phyloP scores from a whole-genome alignment of 2,113 vertebrate genomes.

The Notothenia coriiceps region DNA sequence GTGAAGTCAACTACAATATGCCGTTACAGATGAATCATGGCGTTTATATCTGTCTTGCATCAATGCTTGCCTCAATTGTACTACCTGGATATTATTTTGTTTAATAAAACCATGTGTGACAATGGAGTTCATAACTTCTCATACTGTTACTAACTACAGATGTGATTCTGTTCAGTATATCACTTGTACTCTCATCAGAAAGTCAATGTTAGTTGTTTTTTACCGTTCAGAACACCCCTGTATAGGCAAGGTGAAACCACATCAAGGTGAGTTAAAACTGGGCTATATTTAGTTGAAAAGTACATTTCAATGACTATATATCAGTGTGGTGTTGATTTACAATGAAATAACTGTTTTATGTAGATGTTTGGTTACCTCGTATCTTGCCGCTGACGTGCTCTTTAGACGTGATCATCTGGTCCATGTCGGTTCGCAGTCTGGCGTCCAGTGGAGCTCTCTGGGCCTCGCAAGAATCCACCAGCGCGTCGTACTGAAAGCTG shows the following conservation, averaged over 20 bases:
- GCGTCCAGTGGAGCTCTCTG: constrained; percentile 86
- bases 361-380: constrained; percentile 81
- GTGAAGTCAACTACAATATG: not conserved
- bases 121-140: not conserved
- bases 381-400: constrained; percentile 96
- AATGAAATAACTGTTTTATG: too few species aligned
- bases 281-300: too few species aligned
- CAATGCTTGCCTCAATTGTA: not conserved
- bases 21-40: not conserved
- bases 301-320: not conserved
- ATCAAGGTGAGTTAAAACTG: too few species aligned
- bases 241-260: too few species aligned
- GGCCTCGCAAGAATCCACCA: constrained; percentile 83
- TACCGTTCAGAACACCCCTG: too few species aligned
- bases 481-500: constrained; percentile 78
- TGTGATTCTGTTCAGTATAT: not conserved
- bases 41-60: not conserved
- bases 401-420: constrained; percentile 96
- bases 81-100: not conserved
- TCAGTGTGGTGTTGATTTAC: not conserved
- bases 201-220: not conserved
- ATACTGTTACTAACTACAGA: not conserved
- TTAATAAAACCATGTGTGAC: not conserved
- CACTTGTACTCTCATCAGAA: too few species aligned
- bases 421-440: constrained; percentile 94